Conservation (phyloP, 2,797 vertebrate genomes). For the Glyptemys insculpta region DNA sequence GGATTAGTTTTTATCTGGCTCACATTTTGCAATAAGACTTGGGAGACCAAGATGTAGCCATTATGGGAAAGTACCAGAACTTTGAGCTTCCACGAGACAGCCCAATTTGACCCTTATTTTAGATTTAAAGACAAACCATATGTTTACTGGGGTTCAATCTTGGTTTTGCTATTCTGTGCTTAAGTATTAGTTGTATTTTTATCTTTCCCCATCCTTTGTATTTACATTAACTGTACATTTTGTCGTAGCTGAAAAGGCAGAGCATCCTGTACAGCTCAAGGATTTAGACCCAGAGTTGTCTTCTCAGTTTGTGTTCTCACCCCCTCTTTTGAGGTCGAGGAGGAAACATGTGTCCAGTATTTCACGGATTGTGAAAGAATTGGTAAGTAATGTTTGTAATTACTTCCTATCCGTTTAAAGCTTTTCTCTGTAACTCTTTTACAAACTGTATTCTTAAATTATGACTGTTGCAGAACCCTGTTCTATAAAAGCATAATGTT, state of each 20-base stretch:
- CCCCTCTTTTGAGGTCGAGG: conserved; percentile 85
- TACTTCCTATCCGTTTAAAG: neutral
- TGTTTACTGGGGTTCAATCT: neutral
- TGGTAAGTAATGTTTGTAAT: conserved; percentile 69
- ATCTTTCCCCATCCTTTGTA: neutral
- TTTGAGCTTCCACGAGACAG: neutral
- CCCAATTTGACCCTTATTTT: neutral
- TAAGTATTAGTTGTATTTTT: neutral
- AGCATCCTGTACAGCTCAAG: conserved; percentile 73
- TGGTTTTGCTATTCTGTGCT: neutral
- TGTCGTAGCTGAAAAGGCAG: conserved; percentile 81
- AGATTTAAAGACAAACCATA: neutral
- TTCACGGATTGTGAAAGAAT: conserved; percentile 60
- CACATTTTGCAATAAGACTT: neutral
- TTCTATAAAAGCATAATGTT: neutral
- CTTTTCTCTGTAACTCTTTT: neutral
- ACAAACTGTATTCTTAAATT: neutral
- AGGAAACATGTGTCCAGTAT: conserved; percentile 68
- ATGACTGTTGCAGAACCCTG: neutral
- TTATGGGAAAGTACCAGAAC: neutral
- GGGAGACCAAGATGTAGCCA: neutral
- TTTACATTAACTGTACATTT: neutral
- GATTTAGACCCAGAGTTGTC: conserved; percentile 76
- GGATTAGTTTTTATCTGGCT: neutral
- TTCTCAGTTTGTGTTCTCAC: conserved; percentile 82